Evolutionary conservation across 2,888 invertebrate genomes (phyloP).

Genomic region (Liposcelis brunnea): DNA sequence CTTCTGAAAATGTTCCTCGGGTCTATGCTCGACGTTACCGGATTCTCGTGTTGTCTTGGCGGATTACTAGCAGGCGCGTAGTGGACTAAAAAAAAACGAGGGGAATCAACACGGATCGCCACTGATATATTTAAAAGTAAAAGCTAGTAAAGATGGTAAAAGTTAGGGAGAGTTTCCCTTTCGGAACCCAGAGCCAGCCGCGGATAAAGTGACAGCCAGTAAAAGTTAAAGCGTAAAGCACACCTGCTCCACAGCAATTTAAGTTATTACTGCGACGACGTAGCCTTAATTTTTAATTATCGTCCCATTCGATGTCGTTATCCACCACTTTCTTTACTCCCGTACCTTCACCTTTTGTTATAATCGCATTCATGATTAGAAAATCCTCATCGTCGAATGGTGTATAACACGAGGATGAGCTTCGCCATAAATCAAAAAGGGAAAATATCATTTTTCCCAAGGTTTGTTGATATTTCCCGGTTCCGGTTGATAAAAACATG

Average conservation of each 20-base stretch:
- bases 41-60: no score
- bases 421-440: no score
- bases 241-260: constrained; percentile 2
- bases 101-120: no score
- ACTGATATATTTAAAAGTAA: no score
- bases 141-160: no score
- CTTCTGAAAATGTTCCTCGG: no score
- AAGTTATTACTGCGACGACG: neutral
- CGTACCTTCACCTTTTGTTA: neutral
- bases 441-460: no score
- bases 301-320: neutral
- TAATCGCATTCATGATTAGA: neutral
- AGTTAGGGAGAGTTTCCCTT: no score
- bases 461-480: constrained; percentile 6
- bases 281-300: constrained; percentile 6
- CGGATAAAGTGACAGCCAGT: neutral
- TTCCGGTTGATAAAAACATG: neutral
- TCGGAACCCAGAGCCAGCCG: neutral
- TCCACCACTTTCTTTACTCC: neutral
- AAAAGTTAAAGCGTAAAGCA: constrained; percentile 3
- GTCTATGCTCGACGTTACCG: no score
- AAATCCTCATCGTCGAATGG: neutral
- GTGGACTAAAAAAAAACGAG: no score
- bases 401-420: no score
- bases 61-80: no score